Conservation (phyloP, 1,140 invertebrate species). For the Aphidius gifuensis region DNA sequence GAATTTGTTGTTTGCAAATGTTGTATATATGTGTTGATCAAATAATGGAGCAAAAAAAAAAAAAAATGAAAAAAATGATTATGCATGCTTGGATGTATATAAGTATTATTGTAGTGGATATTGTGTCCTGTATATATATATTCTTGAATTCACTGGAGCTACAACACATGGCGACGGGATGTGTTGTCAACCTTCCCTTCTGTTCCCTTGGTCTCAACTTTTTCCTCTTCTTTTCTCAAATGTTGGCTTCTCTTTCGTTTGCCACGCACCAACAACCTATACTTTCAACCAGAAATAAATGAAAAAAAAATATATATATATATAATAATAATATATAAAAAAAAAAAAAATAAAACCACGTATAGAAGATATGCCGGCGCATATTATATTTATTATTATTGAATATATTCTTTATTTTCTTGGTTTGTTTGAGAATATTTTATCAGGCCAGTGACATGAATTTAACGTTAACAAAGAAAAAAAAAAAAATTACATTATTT, state of each 20-base stretch:
- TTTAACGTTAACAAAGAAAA: too few species aligned
- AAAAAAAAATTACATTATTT: too few species aligned
- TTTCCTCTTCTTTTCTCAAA: neutral
- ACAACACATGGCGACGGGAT: slow-evolving; percentile 24
- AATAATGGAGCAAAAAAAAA: too few species aligned
- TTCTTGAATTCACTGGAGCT: slow-evolving; percentile 14
- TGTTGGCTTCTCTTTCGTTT: slow-evolving; percentile 12
- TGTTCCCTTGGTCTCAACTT: slow-evolving; percentile 3
- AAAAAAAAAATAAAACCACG: neutral
- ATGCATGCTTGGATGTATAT: too few species aligned
- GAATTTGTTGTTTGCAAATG: too few species aligned
- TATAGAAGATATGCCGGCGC: too few species aligned
- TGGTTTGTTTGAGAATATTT: too few species aligned
- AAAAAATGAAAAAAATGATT: neutral
- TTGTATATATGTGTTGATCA: too few species aligned
- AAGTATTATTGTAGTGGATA: too few species aligned
- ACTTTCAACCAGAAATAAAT: slow-evolving; percentile 8
- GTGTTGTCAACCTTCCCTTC: slow-evolving; percentile 12
- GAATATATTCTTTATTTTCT: neutral
- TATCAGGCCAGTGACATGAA: too few species aligned
- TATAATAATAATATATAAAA: neutral
- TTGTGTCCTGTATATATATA: neutral
- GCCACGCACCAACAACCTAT: neutral
- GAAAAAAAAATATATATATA: neutral
- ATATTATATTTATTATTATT: neutral